Base-by-base conservation (phyloP, 2,797 vertebrate genomes). In the Neomorphus geoffroyi region DNA sequence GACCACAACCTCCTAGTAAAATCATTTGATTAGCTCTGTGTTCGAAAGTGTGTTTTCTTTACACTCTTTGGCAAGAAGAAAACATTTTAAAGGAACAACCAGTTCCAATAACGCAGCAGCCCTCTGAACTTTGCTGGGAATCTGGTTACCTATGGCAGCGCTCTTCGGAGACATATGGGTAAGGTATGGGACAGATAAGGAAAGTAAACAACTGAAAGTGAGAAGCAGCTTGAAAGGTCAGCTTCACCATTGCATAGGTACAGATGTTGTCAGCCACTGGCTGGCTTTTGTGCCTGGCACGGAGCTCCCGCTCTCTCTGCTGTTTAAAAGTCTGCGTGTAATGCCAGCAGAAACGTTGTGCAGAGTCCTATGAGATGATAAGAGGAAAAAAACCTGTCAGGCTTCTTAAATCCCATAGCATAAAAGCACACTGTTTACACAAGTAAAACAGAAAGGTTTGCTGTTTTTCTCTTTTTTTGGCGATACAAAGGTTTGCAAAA, bases 131-230 rank as follows among this genome's bases (percentile, higher is more conserved):
- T 51, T 91, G 35, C 54, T 17, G 21, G 54, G 61, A 75, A 19
- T 15, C 35, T 60, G 9, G 39, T 30, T 50, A 32, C 0, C 0
- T 12, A 7, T 27, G 61, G 41, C 66, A 39, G 41, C 67, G 56
- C 78, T 35, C 50, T 33, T 46, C 54, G 61, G 78, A 50, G 39
- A 12, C 22, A 1, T 46, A 18, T 4, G 17, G 82, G 24, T 65
- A 65, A 65, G 92, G 58, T 58, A 73, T 75, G 70, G 80, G 54
- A 10, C 77, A 69, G 94, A 96, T 95, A 97, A 95, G 64, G 37
- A 80, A 58, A 92, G 62, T 4, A 93, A 96, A 94, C 58, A 79
- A 21, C 61, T 6, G 84, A 65, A 93, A 94, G 96, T 88, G 96
- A 90, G 94, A 96, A 97, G 73, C 43, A 35, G 72, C n/a, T 64